Evolutionary conservation across 2,888 invertebrate species (phyloP).

Genomic region (Drosophila pegasa): DNA sequence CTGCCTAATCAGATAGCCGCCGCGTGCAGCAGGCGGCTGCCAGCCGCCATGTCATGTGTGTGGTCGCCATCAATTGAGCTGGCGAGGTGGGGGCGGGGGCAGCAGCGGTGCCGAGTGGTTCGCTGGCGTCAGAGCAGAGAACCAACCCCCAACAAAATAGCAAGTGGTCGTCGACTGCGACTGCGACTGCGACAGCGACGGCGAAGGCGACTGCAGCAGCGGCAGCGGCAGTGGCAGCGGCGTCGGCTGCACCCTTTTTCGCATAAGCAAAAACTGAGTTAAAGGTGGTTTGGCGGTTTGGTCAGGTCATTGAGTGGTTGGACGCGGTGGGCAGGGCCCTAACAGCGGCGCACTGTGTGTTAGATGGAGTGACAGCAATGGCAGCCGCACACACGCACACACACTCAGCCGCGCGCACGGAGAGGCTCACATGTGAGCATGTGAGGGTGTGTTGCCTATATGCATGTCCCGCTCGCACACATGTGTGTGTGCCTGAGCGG

Average conservation of each 20-base stretch:
- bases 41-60: conserved; percentile 46
- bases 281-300: conserved; percentile 35
- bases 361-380: conserved; percentile 63
- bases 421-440: conserved; percentile 33
- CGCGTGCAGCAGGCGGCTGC: conserved; percentile 9
- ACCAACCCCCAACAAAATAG: conserved; percentile 23
- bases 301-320: conserved; percentile 78
- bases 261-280: conserved; percentile 38
- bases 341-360: conserved; percentile 26
- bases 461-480: conserved; percentile 58
- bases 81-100: neutral
- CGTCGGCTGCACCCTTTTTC: conserved; percentile 69
- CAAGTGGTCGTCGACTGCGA: conserved; percentile 46
- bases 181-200: conserved; percentile 30
- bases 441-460: conserved; percentile 54
- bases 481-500: conserved; percentile 18
- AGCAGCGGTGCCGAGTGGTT: conserved; percentile 17
- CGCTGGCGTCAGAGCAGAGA: conserved; percentile 13
- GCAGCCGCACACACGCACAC: conserved; percentile 39
- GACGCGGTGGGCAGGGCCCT: conserved; percentile 65
- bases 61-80: conserved; percentile 73
- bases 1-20: conserved; percentile 45
- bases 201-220: conserved; percentile 32
- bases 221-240: conserved; percentile 35
- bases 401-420: conserved; percentile 1